Conservation (phyloP, 1,140 invertebrate genomes). For the Trachymyrmex cornetzi region DNA sequence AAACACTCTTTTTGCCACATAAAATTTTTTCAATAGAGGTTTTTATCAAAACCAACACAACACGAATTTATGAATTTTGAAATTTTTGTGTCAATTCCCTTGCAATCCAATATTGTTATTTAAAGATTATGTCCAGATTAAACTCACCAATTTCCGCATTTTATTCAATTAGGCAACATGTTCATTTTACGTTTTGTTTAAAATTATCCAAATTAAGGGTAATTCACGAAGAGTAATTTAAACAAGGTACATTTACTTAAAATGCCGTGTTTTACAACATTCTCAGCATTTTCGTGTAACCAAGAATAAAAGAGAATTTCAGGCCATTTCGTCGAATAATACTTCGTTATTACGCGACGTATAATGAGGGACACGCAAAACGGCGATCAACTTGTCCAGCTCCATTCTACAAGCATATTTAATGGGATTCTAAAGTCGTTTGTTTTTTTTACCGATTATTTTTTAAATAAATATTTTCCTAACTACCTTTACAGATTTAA, state of each 20-base stretch:
- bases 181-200: background rate
- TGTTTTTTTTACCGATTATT: too few species aligned
- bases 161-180: background rate
- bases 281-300: background rate
- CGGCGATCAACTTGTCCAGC: constrained; percentile 30
- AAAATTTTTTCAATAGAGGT: background rate
- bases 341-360: constrained; percentile 4
- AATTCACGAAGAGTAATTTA: constrained; percentile 1
- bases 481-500: too few species aligned
- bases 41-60: background rate
- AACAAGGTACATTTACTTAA: background rate
- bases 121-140: background rate
- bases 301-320: constrained; percentile 10
- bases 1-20: background rate
- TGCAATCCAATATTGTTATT: background rate
- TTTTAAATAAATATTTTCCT: too few species aligned
- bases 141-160: constrained; percentile 4
- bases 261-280: constrained; percentile 15
- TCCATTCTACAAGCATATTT: constrained; percentile 30
- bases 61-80: background rate
- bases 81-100: background rate
- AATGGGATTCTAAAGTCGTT: background rate
- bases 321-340: constrained; percentile 30
- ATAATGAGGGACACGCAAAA: constrained; percentile 51
- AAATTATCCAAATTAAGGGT: background rate